Evolutionary conservation across 1,140 invertebrate species (phyloP).

Genomic region (Brachionus paranguensis): DNA sequence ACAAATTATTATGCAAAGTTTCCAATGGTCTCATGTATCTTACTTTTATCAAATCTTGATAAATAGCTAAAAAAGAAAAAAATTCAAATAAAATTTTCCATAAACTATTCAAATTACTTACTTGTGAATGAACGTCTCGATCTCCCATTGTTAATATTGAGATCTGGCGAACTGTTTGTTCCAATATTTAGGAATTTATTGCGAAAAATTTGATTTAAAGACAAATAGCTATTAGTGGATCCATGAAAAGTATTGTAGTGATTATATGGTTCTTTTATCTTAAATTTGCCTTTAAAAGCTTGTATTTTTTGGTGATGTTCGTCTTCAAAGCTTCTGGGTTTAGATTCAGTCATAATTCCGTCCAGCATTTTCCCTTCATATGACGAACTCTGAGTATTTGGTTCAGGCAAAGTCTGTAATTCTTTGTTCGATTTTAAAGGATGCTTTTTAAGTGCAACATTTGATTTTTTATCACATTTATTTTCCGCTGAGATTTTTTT

Average conservation of each 20-base stretch:
- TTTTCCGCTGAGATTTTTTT: not conserved
- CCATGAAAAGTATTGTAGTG: conserved; percentile 38
- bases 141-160: not conserved
- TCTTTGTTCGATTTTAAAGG: not conserved
- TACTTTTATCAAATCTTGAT: conserved; percentile 37
- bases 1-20: conserved; percentile 39
- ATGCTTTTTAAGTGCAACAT: not conserved
- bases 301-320: conserved; percentile 35
- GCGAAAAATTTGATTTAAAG: not conserved
- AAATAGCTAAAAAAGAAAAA: conserved; percentile 26
- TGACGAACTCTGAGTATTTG: not conserved
- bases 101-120: not conserved
- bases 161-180: conserved; percentile 35
- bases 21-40: conserved; percentile 38
- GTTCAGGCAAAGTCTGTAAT: conserved; percentile 1
- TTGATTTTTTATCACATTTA: not conserved
- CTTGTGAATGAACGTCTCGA: not conserved
- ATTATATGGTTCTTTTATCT: not conserved
- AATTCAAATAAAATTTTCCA: not conserved
- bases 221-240: conserved; percentile 6
- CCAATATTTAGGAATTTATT: conserved; percentile 14
- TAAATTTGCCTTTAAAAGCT: not conserved
- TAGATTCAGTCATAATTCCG: not conserved
- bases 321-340: conserved; percentile 38
- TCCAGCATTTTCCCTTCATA: not conserved